Evolutionary conservation across 1,140 invertebrate genomes (phyloP).

Genomic region (Nasonia longicornis): DNA sequence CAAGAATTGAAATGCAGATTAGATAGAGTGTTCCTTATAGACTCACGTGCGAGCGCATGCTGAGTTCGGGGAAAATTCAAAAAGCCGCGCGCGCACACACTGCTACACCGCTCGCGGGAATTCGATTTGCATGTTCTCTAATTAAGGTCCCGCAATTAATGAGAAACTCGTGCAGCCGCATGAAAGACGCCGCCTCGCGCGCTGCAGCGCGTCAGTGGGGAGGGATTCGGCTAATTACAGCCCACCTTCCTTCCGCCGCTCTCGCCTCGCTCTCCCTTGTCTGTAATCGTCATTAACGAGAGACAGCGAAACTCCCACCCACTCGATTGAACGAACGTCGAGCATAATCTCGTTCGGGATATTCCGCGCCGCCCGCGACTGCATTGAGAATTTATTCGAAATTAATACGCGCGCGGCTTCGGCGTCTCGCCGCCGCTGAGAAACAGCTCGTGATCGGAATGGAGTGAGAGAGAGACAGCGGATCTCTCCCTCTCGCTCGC

Average conservation of each 20-base stretch:
- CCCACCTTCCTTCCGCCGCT: background rate
- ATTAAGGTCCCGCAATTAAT: constrained; percentile 40
- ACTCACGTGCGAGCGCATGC: background rate
- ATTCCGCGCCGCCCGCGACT: background rate
- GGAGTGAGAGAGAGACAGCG: constrained; percentile 30
- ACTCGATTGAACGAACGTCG: background rate
- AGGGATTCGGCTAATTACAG: constrained; percentile 28
- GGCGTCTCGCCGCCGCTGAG: background rate
- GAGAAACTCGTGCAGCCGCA: constrained; percentile 3
- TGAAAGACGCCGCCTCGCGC: constrained; percentile 14
- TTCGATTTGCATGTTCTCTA: constrained; percentile 39
- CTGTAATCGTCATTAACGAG: constrained; percentile 40
- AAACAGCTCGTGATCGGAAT: constrained; percentile 50
- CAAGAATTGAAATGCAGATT: constrained; percentile 24
- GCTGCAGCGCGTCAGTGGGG: background rate
- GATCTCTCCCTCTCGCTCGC: constrained; percentile 21
- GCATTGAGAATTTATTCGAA: constrained; percentile 47
- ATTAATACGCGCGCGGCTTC: constrained; percentile 48
- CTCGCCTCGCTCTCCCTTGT: background rate
- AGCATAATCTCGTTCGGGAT: constrained; percentile 29
- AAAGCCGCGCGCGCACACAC: background rate
- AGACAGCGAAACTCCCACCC: background rate
- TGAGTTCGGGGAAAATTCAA: background rate
- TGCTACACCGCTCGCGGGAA: background rate
- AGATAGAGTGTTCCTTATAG: constrained; percentile 23